Evolutionary conservation across 2,113 vertebrate species (phyloP).

Genomic region (Eretmochelys imbricata): DNA sequence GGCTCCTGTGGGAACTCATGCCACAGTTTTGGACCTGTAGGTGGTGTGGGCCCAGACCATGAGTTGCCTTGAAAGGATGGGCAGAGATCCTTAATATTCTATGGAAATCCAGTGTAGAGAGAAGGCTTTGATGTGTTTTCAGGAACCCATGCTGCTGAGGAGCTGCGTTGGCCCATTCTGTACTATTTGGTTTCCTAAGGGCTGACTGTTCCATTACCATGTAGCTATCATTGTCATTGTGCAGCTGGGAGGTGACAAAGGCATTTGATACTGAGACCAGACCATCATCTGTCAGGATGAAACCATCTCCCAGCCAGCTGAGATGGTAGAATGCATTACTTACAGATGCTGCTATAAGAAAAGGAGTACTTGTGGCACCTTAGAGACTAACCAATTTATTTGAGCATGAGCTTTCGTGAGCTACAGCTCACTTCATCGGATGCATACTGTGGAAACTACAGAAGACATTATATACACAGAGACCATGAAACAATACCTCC

Average conservation of each 20-base stretch:
- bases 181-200: neutral
- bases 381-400: too few relatives aligned
- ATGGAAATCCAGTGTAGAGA: neutral
- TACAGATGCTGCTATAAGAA: neutral
- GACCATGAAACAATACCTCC: too few relatives aligned
- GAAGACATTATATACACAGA: too few relatives aligned
- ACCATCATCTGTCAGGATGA: neutral
- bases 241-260: neutral
- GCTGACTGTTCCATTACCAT: neutral
- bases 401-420: too few relatives aligned
- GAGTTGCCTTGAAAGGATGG: neutral
- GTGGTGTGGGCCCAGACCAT: too few relatives aligned
- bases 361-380: too few relatives aligned
- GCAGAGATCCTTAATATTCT: neutral
- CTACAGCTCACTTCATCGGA: too few relatives aligned
- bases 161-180: neutral
- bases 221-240: neutral
- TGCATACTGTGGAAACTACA: too few relatives aligned
- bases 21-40: too few relatives aligned
- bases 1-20: accelerated
- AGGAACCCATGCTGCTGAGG: neutral
- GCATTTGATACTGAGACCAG: neutral
- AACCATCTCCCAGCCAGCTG: neutral
- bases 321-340: accelerated
- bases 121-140: neutral